These are phyloP conservation scores for Ectobius pallidus DNA, from an alignment of 2,888 invertebrate genomes.

Conservation along the genomic window DNA sequence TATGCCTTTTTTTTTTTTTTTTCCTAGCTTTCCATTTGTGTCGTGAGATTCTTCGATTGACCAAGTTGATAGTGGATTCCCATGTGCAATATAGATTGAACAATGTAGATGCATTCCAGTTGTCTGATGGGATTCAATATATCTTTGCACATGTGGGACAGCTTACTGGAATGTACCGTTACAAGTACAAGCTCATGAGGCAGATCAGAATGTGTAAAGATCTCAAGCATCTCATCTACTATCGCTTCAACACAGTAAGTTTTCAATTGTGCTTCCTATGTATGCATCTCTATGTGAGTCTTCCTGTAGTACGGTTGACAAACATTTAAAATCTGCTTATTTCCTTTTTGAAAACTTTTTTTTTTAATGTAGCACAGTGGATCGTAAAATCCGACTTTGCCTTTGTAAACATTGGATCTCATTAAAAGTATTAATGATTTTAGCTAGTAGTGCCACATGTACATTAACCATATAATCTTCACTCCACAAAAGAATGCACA, in stretches of 20 bases:
- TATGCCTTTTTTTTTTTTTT: conserved; percentile 5
- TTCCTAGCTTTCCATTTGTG: conserved; percentile 94
- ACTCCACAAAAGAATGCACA: no score
- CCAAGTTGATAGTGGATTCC: conserved; percentile 97
- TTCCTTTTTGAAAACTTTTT: no score
- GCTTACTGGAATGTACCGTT: conserved; percentile 99
- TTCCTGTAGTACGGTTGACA: no score
- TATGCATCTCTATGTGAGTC: no score
- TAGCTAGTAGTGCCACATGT: no score
- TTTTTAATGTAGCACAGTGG: no score
- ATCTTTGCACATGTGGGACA: conserved; percentile 99
- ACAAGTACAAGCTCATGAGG: conserved; percentile 98
- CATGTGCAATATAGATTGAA: conserved; percentile 99
- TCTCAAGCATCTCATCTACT: conserved; percentile 98
- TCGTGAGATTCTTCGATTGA: conserved; percentile 96
- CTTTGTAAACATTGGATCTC: no score
- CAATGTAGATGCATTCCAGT: conserved; percentile 98
- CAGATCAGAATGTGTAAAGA: conserved; percentile 99
- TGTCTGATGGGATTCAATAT: conserved; percentile 98
- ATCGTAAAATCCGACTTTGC: no score
- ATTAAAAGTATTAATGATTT: no score
- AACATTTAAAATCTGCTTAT: no score
- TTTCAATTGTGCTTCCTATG: no score
- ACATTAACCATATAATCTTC: no score
- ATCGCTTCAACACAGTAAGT: conserved; percentile 95